phyloP scores from a whole-genome alignment of 1,140 invertebrate species.

The Drosophila kanapiae region DNA sequence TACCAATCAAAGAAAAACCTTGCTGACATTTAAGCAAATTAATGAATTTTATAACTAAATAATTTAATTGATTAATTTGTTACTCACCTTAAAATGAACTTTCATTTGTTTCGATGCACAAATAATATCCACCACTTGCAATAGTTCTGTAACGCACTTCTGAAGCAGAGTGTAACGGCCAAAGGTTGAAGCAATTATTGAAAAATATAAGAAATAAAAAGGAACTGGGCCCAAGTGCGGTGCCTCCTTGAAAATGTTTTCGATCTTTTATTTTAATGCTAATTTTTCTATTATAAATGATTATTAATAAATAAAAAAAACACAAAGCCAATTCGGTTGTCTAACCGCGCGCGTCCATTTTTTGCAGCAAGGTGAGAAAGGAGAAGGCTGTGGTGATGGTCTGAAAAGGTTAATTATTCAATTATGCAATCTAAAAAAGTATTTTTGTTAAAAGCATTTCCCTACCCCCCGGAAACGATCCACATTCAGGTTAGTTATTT shows the following conservation, averaged over 20 bases:
- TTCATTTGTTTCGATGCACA: background rate
- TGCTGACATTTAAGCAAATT: background rate
- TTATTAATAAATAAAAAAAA: constrained; percentile 30
- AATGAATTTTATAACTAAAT: background rate
- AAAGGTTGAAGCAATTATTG: constrained; percentile 31
- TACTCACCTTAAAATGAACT: background rate
- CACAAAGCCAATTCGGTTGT: constrained; percentile 10
- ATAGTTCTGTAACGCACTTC: constrained; percentile 22
- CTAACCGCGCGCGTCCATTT: constrained; percentile 68
- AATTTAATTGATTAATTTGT: background rate
- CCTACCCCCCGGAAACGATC: constrained; percentile 68
- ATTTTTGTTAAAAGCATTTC: background rate
- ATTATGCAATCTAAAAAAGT: background rate
- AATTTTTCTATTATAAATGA: constrained; percentile 53
- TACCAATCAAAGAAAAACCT: background rate
- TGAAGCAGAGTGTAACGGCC: constrained; percentile 25
- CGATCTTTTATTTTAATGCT: constrained; percentile 34
- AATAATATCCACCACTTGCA: background rate
- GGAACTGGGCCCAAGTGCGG: constrained; percentile 5
- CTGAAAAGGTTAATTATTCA: constrained; percentile 35
- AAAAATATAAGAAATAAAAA: constrained; percentile 11
- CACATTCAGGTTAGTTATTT: constrained; percentile 72
- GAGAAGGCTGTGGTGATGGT: constrained; percentile 81
- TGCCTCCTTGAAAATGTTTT: constrained; percentile 37
- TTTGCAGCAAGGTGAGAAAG: constrained; percentile 75